These are phyloP conservation scores for Tauraco erythrolophus DNA, from an alignment of 2,113 vertebrate genomes.

Conservation along the genomic window DNA sequence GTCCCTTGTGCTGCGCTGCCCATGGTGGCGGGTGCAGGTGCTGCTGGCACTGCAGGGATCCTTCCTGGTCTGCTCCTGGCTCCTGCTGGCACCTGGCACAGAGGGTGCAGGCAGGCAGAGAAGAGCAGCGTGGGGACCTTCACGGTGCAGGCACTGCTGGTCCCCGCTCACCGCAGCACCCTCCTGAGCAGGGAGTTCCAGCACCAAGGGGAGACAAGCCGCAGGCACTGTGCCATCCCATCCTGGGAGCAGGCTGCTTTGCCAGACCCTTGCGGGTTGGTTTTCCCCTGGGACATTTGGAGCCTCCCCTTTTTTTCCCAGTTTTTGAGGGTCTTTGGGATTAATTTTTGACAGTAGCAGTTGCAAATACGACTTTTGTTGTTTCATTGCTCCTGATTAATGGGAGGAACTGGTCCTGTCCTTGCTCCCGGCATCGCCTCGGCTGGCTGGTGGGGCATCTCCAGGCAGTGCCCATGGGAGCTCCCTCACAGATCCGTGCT, in stretches of 20 bases:
- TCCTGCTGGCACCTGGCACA: too few relatives aligned
- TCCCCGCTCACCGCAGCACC: not conserved
- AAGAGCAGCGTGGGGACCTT: not conserved
- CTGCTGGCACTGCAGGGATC: too few relatives aligned
- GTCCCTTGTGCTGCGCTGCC: too few relatives aligned
- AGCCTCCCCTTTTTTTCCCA: not conserved
- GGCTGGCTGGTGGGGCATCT: not conserved
- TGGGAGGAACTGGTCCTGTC: not conserved
- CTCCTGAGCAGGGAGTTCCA: not conserved
- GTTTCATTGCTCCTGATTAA: not conserved
- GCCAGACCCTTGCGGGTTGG: fast-evolving
- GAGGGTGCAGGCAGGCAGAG: not conserved
- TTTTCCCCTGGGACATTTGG: not conserved
- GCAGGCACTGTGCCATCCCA: not conserved
- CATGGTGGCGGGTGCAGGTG: too few relatives aligned
- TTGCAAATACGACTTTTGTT: fast-evolving
- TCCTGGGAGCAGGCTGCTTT: not conserved
- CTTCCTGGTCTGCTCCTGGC: too few relatives aligned
- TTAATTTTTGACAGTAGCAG: not conserved
- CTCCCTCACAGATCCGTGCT: not conserved
- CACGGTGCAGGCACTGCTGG: fast-evolving
- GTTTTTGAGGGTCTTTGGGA: not conserved
- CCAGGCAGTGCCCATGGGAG: fast-evolving
- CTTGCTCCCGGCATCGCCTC: fast-evolving
- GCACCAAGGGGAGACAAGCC: not conserved